Percentiles rank a stretch among this genome's conserved stretches.
Evolutionary conservation across 2,113 vertebrate genomes (phyloP).

Genomic region (Pteronura brasiliensis): DNA sequence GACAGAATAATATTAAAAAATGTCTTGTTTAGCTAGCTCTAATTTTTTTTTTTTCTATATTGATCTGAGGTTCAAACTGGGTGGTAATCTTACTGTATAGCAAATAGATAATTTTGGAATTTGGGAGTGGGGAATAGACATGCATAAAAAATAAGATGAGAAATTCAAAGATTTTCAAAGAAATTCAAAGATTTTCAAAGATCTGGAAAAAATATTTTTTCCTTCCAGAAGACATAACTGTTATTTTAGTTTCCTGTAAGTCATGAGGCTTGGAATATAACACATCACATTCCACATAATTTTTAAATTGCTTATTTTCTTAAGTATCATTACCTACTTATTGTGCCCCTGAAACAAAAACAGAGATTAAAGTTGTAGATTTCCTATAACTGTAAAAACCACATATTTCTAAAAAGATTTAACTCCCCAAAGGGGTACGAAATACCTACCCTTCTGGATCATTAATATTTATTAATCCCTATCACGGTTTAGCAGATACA

Average conservation of each 20-base stretch:
- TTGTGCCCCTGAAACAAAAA: background rate
- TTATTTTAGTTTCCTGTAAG: slow-evolving; percentile 33
- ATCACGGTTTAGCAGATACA: background rate
- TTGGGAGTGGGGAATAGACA: background rate
- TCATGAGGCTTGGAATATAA: slow-evolving; percentile 29
- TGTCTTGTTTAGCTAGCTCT: background rate
- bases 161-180: background rate
- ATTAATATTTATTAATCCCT: background rate
- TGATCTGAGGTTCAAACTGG: background rate
- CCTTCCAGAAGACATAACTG: background rate
- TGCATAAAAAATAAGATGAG: background rate
- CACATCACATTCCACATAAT: slow-evolving; percentile 6
- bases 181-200: background rate
- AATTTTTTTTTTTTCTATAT: background rate
- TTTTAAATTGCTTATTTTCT: slow-evolving; percentile 12
- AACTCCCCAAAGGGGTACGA: background rate
- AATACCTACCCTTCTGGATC: background rate
- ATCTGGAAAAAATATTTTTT: background rate
- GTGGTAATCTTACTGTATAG: background rate
- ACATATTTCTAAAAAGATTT: background rate
- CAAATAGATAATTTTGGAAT: background rate
- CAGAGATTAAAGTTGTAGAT: background rate
- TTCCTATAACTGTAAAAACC: background rate
- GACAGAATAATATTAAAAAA: background rate
- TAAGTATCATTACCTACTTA: background rate